These are phyloP conservation scores for Steinernema hermaphroditum DNA, from an alignment of 2,888 invertebrate species.

Conservation along the genomic window DNA sequence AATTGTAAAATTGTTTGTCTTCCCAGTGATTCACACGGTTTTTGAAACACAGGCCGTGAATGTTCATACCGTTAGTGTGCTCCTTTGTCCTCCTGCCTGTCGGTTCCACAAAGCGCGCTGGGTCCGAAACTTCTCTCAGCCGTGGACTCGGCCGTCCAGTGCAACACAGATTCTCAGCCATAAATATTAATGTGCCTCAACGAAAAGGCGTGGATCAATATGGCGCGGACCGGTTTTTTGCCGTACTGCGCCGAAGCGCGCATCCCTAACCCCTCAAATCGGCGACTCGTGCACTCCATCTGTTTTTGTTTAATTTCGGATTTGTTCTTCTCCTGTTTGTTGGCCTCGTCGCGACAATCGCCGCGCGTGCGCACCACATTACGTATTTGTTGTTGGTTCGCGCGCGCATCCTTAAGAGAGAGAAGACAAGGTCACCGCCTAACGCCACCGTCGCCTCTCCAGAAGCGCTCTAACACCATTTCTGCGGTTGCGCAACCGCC, in stretches of 20 bases:
- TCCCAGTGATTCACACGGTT: too few relatives aligned
- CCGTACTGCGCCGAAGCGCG: not conserved
- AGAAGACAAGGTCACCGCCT: slow-evolving; percentile 15
- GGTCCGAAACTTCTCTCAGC: too few relatives aligned
- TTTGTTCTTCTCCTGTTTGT: slow-evolving; percentile 29
- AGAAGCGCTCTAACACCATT: slow-evolving; percentile 12
- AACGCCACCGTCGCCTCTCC: not conserved
- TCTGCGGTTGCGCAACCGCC: slow-evolving; percentile 22
- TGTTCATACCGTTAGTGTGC: too few relatives aligned
- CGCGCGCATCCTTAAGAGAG: slow-evolving; percentile 14
- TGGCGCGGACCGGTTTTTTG: slow-evolving; percentile 2
- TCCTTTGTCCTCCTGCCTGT: too few relatives aligned
- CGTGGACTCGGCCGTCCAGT: not conserved
- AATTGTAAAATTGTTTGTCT: too few relatives aligned
- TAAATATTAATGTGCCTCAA: not conserved
- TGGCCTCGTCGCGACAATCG: not conserved
- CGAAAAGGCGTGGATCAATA: not conserved
- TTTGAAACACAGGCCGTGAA: too few relatives aligned
- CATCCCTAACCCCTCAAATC: not conserved
- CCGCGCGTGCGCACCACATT: not conserved
- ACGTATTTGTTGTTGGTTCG: not conserved
- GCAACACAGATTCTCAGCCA: not conserved
- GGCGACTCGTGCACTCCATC: slow-evolving; percentile 15
- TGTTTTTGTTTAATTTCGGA: slow-evolving; percentile 29
- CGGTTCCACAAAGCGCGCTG: too few relatives aligned